These are phyloP conservation scores for Bostrychus sinensis DNA, from an alignment of 2,113 vertebrate species.

Conservation along the genomic window DNA sequence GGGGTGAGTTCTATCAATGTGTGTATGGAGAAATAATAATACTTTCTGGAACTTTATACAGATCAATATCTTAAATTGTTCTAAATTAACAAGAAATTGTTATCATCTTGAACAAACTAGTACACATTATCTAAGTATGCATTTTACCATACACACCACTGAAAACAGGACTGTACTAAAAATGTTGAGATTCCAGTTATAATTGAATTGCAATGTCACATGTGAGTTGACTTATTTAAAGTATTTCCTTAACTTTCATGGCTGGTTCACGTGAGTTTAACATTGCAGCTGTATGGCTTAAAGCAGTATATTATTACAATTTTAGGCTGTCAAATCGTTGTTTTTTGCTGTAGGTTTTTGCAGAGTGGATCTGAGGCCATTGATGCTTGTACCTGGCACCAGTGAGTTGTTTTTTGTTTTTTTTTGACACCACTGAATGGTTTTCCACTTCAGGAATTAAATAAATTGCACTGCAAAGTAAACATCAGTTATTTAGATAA, in stretches of 20 bases:
- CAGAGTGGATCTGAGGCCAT: conserved; percentile 82
- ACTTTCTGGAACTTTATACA: no score
- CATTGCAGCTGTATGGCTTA: neutral
- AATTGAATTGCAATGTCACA: conserved; percentile 3
- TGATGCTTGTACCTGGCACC: conserved; percentile 91
- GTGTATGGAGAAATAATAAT: neutral
- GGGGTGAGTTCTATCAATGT: conserved; percentile 79
- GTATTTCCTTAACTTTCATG: neutral
- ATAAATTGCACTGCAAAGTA: neutral
- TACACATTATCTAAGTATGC: no score
- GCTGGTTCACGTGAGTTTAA: neutral
- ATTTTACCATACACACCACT: neutral
- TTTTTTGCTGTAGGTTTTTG: conserved; percentile 84
- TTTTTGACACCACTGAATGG: neutral
- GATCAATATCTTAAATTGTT: no score
- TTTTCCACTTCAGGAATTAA: neutral
- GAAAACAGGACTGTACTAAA: neutral
- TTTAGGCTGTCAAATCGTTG: neutral
- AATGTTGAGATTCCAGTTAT: neutral
- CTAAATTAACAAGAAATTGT: neutral
- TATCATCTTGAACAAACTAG: no score
- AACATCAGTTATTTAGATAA: neutral
- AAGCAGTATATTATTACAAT: neutral
- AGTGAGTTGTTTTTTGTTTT: conserved; percentile 86
- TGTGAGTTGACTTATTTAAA: neutral